These are phyloP conservation scores for Drosophila ercepeae DNA, from an alignment of 1,140 invertebrate species.

Conservation along the genomic window DNA sequence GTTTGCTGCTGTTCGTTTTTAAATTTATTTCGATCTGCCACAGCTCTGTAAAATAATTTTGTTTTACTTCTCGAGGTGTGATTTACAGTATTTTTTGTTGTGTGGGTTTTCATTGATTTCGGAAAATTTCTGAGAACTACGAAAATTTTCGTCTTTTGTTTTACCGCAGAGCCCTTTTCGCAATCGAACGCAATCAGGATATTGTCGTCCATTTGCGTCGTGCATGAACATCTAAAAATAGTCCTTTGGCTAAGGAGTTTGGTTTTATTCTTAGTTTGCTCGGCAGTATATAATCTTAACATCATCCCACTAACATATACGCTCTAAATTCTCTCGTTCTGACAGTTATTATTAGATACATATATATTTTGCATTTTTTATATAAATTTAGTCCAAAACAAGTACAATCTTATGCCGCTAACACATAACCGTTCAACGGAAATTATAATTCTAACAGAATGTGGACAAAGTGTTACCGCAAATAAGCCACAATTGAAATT, in stretches of 20 bases:
- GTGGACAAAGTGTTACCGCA: slow-evolving; percentile 26
- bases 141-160: slow-evolving; percentile 15
- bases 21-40: slow-evolving; percentile 22
- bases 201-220: slow-evolving; percentile 3
- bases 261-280: slow-evolving; percentile 26
- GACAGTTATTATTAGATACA: slow-evolving; percentile 42
- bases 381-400: slow-evolving; percentile 60
- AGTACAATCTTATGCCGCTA: slow-evolving; percentile 47
- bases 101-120: slow-evolving; percentile 31
- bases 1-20: slow-evolving; percentile 30
- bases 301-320: slow-evolving; percentile 62
- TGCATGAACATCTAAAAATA: slow-evolving; percentile 49
- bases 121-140: slow-evolving; percentile 11
- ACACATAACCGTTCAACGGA: slow-evolving; percentile 41
- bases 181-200: slow-evolving; percentile 4
- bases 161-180: slow-evolving; percentile 9
- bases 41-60: slow-evolving; percentile 40
- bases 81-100: slow-evolving; percentile 59
- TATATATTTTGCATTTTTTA: slow-evolving; percentile 41
- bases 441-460: slow-evolving; percentile 30
- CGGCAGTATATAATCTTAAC: slow-evolving; percentile 31
- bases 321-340: slow-evolving; percentile 44
- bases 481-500: slow-evolving; percentile 65
- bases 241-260: slow-evolving; percentile 35
- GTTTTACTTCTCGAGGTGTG: slow-evolving; percentile 30